phyloP scores from a whole-genome alignment of 2,113 vertebrate genomes.

The Bubo scandiacus region DNA sequence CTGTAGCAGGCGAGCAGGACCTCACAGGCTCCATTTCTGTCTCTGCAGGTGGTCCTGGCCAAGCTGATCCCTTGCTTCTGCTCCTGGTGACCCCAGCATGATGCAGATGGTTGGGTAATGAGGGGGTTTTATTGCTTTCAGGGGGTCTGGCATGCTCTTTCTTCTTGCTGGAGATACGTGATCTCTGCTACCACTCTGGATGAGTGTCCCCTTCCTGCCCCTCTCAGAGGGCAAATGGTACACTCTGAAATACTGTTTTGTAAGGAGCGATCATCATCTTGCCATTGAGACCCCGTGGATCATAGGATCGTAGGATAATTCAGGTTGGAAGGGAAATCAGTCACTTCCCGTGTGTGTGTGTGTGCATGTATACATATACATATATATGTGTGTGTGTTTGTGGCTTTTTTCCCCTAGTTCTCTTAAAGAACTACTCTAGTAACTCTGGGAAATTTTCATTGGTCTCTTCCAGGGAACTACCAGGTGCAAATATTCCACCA shows the following conservation, averaged over 20 bases:
- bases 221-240: background rate
- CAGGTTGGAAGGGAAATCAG: background rate
- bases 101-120: background rate
- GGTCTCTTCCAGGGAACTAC: background rate
- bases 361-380: rapidly evolving
- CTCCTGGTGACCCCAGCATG: background rate
- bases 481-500: background rate
- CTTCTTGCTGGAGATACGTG: background rate
- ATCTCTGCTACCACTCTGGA: background rate
- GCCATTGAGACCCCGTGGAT: background rate
- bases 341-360: background rate
- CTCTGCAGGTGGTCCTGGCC: background rate
- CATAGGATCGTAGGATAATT: background rate
- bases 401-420: background rate
- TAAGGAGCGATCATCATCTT: background rate
- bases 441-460: background rate
- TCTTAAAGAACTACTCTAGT: background rate
- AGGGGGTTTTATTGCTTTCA: background rate
- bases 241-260: background rate
- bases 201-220: background rate
- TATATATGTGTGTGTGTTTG: no score
- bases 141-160: background rate
- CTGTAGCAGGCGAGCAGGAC: background rate
- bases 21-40: rapidly evolving
- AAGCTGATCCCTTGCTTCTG: rapidly evolving